These are phyloP conservation scores for Lytechinus variegatus DNA, from an alignment of 35 echinoderm and acorn worm genomes.

Conservation along the genomic window DNA sequence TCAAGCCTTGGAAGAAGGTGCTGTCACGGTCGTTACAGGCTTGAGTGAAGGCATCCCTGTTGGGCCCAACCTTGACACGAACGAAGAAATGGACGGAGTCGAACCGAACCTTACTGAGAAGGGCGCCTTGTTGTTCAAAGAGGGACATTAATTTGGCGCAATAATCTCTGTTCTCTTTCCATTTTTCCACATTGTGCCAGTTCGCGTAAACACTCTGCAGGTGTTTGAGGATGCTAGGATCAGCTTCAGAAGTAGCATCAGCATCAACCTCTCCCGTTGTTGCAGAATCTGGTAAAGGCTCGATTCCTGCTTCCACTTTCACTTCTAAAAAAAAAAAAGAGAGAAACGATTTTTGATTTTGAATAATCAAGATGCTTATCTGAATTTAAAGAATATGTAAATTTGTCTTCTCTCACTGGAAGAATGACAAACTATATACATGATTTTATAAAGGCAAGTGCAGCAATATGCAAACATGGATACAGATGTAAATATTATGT, in stretches of 20 bases:
- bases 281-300: background rate
- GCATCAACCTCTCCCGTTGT: too few species aligned
- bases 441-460: too few species aligned
- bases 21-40: background rate
- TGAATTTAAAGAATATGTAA: too few species aligned
- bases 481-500: too few species aligned
- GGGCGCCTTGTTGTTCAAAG: background rate
- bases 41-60: background rate
- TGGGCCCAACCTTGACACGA: background rate
- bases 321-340: background rate
- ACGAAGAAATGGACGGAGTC: background rate
- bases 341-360: too few species aligned
- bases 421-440: too few species aligned
- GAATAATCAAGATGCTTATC: too few species aligned
- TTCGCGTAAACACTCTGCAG: background rate
- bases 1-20: background rate
- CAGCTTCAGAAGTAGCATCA: background rate
- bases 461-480: too few species aligned
- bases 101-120: background rate
- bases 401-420: too few species aligned
- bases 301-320: background rate
- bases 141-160: background rate
- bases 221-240: background rate
- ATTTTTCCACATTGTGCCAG: background rate
- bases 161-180: background rate